A percentile compares a stretch with the other conserved stretches of the same genome.
Evolutionary conservation across 2,113 vertebrate species (phyloP).

Genomic region (Xiphophorus hellerii): DNA sequence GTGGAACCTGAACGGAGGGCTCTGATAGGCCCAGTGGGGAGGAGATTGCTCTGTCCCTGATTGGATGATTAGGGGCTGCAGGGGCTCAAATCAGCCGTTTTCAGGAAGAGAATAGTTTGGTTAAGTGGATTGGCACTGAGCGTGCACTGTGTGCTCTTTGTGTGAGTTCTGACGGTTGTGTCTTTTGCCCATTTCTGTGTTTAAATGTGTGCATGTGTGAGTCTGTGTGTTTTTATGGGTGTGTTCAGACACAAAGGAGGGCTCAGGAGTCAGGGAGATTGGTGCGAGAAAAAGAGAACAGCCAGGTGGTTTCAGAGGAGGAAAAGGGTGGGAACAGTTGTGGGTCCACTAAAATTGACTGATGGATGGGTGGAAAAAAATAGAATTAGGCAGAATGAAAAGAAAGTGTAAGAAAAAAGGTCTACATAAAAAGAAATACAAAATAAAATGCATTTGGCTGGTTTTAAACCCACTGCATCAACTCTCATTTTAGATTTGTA

Average conservation of each 20-base stretch:
- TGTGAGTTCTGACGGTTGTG: slow-evolving; percentile 25
- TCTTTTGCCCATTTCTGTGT: slow-evolving; percentile 29
- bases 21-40: slow-evolving; percentile 78
- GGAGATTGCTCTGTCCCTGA: slow-evolving; percentile 78
- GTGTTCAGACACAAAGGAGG: slow-evolving; percentile 18
- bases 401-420: neutral
- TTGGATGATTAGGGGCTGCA: slow-evolving; percentile 79
- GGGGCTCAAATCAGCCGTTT: slow-evolving; percentile 79
- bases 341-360: slow-evolving; percentile 5
- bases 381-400: neutral
- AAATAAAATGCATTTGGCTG: neutral
- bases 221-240: slow-evolving; percentile 13
- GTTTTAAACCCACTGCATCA: neutral
- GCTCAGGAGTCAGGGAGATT: slow-evolving; percentile 30
- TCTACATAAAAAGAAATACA: slow-evolving; percentile 1
- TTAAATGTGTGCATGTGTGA: slow-evolving; percentile 31
- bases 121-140: slow-evolving; percentile 78
- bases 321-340: slow-evolving; percentile 7
- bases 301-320: neutral
- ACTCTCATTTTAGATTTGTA: neutral
- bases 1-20: slow-evolving; percentile 61
- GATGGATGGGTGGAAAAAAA: slow-evolving; percentile 8
- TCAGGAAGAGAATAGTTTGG: slow-evolving; percentile 77
- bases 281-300: slow-evolving; percentile 9
- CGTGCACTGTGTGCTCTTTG: slow-evolving; percentile 59